These are phyloP conservation scores for Euplagia quadripunctaria DNA, from an alignment of 2,888 invertebrate genomes.

Conservation along the genomic window DNA sequence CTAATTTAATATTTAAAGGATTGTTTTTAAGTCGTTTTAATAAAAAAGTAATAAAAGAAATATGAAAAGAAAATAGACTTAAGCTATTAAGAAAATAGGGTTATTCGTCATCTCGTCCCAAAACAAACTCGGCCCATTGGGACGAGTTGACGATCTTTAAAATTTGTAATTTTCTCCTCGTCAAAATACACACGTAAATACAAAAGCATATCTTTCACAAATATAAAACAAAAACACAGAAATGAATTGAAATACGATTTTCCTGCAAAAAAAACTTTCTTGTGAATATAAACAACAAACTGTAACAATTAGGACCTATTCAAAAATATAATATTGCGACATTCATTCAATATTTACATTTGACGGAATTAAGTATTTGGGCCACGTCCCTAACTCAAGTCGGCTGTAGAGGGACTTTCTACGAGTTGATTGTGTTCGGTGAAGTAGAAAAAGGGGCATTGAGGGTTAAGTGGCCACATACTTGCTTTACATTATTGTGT, in stretches of 20 bases:
- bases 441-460: slow-evolving; percentile 11
- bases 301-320: not conserved
- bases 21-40: no score
- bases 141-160: no score
- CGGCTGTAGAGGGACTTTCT: slow-evolving; percentile 4
- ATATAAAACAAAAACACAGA: no score
- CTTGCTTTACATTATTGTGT: not conserved
- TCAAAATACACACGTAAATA: no score
- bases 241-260: not conserved
- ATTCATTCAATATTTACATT: not conserved
- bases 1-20: no score
- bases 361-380: not conserved
- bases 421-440: slow-evolving; percentile 14
- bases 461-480: not conserved
- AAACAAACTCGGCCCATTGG: no score
- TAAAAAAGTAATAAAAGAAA: no score
- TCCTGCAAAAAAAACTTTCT: not conserved
- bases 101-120: no score
- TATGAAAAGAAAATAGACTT: no score
- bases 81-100: no score
- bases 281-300: not conserved
- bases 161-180: no score
- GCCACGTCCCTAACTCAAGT: not conserved
- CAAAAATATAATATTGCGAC: not conserved
- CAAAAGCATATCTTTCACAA: no score